Evolutionary conservation across 2,113 vertebrate species (phyloP), one percentile per base, ranked within the genome.

Genomic region (Muntiacus muntjak): DNA sequence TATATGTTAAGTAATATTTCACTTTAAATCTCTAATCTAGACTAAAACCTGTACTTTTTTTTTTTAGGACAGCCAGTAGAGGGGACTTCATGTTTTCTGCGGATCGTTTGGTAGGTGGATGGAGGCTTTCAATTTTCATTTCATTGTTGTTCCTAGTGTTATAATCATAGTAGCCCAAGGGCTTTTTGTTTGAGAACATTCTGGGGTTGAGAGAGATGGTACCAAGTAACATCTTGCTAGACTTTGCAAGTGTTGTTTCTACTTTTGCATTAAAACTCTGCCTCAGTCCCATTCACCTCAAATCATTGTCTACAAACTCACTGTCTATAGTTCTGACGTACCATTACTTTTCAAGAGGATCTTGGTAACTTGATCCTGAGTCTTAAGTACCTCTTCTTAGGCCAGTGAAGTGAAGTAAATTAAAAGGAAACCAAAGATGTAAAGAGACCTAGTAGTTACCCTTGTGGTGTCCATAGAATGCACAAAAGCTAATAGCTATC

Each of bases 31-130:
- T 96, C 15, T 94, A 93, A 92, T 95, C 57, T 93, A 93, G 36
- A 97, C 94, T 97, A 96, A 98, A 96, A 94, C 43, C 96, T 98
- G 45, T 91, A 83, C 71, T 97, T 2, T 50, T 74, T 58, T 98
- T 98, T 97, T 98, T 95, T 98, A 99, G 99, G 98, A 99, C 99
- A 98, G 99, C 99, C 98, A 99, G 99, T 98, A 99, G 99, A 99
- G 99, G 99, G 91, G 99, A 99, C 99, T 99, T 99, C 97, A 99
- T 99, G 67, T 99, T 99, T 99, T 99, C 99, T 98, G 99, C 99
- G 0, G 99, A 99, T 98, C 99, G 99, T 95, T 98, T 99, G 99
- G 99, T 99, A 99, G 98, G 99, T 99, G 97, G 81, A 94, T 99
- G 97, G 79, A 94, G 88, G 83, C 30, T 98, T 98, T 97, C 88